Evolutionary conservation across 2,113 vertebrate genomes (phyloP).

Genomic region (Limanda limanda): DNA sequence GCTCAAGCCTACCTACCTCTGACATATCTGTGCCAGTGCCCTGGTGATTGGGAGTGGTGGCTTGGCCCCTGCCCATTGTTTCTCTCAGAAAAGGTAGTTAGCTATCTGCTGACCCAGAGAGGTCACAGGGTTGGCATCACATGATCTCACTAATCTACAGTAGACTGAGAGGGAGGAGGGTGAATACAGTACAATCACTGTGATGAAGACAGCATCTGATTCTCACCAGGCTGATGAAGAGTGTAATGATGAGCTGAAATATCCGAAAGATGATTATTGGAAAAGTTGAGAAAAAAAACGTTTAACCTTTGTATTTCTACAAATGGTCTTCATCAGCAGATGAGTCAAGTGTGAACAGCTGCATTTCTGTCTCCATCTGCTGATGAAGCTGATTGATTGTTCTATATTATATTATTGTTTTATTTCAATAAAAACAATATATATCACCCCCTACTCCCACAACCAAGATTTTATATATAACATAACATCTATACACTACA

Average conservation of each 20-base stretch:
- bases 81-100: background rate
- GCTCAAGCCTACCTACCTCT: no score
- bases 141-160: constrained; percentile 8
- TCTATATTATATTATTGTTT: no score
- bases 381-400: no score
- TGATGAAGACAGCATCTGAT: background rate
- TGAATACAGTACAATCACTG: background rate
- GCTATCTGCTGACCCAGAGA: constrained; percentile 14
- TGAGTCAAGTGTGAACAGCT: background rate
- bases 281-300: no score
- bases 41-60: no score
- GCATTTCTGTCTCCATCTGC: no score
- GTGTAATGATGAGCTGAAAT: background rate
- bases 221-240: constrained; percentile 4
- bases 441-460: no score
- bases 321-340: background rate
- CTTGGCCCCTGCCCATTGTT: background rate
- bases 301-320: background rate
- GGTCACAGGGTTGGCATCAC: background rate
- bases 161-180: background rate
- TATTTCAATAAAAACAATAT: no score
- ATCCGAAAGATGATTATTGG: background rate
- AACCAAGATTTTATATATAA: no score
- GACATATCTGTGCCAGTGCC: no score
- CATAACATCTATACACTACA: no score